Evolutionary conservation across 2,797 vertebrate species (phyloP).

Genomic region (Syngnathus rostellatus): DNA sequence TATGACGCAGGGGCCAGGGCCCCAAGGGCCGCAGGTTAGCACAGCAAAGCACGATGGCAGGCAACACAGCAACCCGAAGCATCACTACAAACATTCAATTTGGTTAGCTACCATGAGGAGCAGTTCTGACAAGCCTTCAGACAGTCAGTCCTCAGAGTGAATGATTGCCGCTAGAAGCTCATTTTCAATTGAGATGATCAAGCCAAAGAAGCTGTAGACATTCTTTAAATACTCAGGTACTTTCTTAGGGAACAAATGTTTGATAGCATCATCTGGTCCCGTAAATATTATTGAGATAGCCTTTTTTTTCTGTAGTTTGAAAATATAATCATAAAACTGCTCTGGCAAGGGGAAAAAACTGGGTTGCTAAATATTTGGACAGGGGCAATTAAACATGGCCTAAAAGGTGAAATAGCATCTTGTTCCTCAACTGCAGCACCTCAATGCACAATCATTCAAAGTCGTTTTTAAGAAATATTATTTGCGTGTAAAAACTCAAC

Average conservation of each 20-base stretch:
- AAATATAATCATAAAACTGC: background rate
- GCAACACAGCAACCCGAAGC: slow-evolving; percentile 56
- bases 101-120: slow-evolving; percentile 26
- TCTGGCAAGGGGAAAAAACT: background rate
- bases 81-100: slow-evolving; percentile 31
- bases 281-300: background rate
- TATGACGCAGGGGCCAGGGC: slow-evolving; percentile 33
- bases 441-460: background rate
- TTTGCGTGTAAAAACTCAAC: background rate
- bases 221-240: background rate
- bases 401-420: background rate
- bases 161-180: slow-evolving; percentile 8
- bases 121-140: slow-evolving; percentile 24
- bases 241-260: background rate
- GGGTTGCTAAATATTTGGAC: background rate
- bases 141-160: slow-evolving; percentile 7
- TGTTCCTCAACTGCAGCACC: background rate
- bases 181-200: background rate
- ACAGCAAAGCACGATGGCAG: slow-evolving; percentile 61
- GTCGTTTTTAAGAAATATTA: background rate
- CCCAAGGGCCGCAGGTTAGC: slow-evolving; percentile 45
- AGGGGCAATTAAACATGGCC: background rate
- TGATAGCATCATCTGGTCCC: background rate
- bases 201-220: background rate
- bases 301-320: background rate